These are phyloP conservation scores for Ceratosolen fusciceps DNA, from an alignment of 1,140 invertebrate genomes.

Conservation along the genomic window DNA sequence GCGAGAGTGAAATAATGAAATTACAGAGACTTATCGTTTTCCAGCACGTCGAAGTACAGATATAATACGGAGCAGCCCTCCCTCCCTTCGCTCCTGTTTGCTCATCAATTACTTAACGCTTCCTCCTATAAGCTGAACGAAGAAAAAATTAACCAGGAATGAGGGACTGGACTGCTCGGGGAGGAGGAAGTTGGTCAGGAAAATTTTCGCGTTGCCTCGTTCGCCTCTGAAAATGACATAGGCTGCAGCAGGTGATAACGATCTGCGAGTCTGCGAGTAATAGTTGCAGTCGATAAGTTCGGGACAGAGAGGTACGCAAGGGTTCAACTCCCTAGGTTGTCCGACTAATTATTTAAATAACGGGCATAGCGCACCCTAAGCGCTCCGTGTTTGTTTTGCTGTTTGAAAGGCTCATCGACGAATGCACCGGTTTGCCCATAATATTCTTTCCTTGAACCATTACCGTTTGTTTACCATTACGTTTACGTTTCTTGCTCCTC, in stretches of 20 bases:
- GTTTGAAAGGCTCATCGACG: not conserved
- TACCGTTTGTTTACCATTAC: too few species aligned
- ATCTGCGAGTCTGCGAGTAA: slow-evolving; percentile 23
- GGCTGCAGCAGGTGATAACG: slow-evolving; percentile 23
- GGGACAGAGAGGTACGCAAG: not conserved
- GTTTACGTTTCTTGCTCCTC: too few species aligned
- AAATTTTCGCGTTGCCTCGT: slow-evolving; percentile 37
- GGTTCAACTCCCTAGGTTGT: slow-evolving; percentile 8
- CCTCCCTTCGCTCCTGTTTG: slow-evolving; percentile 19
- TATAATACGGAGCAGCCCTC: not conserved
- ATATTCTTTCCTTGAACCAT: not conserved
- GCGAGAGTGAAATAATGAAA: not conserved
- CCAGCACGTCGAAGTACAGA: not conserved
- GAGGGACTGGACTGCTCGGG: too few species aligned
- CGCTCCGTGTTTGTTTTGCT: not conserved
- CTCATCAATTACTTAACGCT: slow-evolving; percentile 46
- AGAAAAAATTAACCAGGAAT: slow-evolving; percentile 30
- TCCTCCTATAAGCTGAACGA: slow-evolving; percentile 8
- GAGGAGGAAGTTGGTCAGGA: not conserved
- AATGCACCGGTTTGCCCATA: not conserved
- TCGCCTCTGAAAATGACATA: slow-evolving; percentile 36
- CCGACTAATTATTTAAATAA: slow-evolving; percentile 22
- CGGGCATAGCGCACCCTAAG: slow-evolving; percentile 1
- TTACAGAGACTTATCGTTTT: not conserved
- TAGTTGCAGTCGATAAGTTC: slow-evolving; percentile 39